Conservation (phyloP, 2,888 invertebrate genomes). For the Abrostola triplasia region DNA sequence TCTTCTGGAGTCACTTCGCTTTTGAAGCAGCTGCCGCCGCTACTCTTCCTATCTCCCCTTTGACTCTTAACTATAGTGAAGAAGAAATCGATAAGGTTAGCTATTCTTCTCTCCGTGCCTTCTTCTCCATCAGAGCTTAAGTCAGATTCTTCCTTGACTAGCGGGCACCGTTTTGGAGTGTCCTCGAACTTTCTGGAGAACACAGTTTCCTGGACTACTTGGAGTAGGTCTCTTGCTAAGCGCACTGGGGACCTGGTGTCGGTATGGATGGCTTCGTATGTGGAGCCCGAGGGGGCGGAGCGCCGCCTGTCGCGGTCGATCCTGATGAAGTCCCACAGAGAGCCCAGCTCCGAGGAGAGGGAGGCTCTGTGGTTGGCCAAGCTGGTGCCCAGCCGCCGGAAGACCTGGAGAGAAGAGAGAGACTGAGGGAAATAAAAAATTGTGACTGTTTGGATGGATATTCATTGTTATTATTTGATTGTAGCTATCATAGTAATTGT, state of each 20-base stretch:
- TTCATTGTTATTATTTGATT: too few relatives aligned
- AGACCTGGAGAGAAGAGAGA: conserved; percentile 66
- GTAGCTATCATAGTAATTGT: too few relatives aligned
- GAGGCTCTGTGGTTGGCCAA: conserved; percentile 83
- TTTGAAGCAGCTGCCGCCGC: conserved; percentile 82
- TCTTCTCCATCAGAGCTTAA: conserved; percentile 80
- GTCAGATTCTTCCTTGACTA: conserved; percentile 83
- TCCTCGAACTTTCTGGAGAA: conserved; percentile 76
- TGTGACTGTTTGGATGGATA: conserved; percentile 6
- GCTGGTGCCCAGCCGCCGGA: conserved; percentile 81
- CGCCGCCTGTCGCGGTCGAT: conserved; percentile 75
- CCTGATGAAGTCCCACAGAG: conserved; percentile 83
- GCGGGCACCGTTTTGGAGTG: conserved; percentile 74
- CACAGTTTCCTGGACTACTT: conserved; percentile 84
- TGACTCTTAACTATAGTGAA: conserved; percentile 86
- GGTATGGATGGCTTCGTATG: conserved; percentile 70
- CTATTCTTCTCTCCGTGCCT: conserved; percentile 79
- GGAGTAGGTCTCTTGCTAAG: conserved; percentile 80
- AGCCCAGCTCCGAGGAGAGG: conserved; percentile 81
- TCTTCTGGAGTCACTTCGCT: conserved; percentile 78
- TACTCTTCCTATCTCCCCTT: conserved; percentile 80
- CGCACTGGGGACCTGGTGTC: conserved; percentile 77
- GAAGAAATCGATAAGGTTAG: conserved; percentile 85
- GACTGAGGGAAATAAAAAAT: conserved; percentile 30
- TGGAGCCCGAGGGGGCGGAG: conserved; percentile 71